Conservation (phyloP, 2,113 vertebrate species). For the Mola mola region DNA sequence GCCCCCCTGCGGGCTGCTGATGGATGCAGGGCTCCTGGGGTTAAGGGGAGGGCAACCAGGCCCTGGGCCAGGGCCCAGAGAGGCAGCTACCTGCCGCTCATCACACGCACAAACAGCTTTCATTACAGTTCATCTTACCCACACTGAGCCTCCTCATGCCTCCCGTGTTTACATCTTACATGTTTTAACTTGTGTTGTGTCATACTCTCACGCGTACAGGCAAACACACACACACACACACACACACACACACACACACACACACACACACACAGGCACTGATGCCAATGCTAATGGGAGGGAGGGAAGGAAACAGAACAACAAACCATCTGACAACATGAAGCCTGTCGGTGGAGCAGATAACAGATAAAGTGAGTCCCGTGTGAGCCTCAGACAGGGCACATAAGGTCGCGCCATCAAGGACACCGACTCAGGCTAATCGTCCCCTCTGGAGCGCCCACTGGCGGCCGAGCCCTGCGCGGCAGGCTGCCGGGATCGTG, state of each 20-base stretch:
- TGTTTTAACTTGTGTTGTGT: too few species aligned
- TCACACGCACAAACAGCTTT: conserved; percentile 34
- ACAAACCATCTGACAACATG: conserved; percentile 63
- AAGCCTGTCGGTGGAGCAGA: conserved; percentile 55
- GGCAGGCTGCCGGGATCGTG: background rate
- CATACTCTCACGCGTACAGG: conserved; percentile 23
- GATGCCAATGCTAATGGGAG: conserved; percentile 62
- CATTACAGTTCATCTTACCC: too few species aligned
- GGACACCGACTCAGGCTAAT: background rate
- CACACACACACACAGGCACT: conserved; percentile 24
- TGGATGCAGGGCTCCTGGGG: conserved; percentile 71
- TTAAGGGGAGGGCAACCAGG: conserved; percentile 67
- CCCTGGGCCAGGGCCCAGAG: conserved; percentile 52
- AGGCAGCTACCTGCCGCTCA: conserved; percentile 61
- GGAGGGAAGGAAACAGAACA: conserved; percentile 65
- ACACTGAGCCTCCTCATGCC: too few species aligned
- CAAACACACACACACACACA: conserved; percentile 6
- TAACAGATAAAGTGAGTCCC: conserved; percentile 21
- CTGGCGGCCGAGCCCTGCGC: conserved; percentile 36
- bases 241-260: conserved; percentile 24
- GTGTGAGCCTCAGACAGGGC: too few species aligned
- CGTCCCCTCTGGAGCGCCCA: conserved; percentile 42
- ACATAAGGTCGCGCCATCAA: background rate
- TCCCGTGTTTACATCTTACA: too few species aligned
- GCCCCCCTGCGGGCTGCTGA: conserved; percentile 66